A percentile compares a stretch with the other conserved stretches of the same genome.
Conservation (phyloP, 2,797 vertebrate species). For the Kryptolebias ocellatus region DNA sequence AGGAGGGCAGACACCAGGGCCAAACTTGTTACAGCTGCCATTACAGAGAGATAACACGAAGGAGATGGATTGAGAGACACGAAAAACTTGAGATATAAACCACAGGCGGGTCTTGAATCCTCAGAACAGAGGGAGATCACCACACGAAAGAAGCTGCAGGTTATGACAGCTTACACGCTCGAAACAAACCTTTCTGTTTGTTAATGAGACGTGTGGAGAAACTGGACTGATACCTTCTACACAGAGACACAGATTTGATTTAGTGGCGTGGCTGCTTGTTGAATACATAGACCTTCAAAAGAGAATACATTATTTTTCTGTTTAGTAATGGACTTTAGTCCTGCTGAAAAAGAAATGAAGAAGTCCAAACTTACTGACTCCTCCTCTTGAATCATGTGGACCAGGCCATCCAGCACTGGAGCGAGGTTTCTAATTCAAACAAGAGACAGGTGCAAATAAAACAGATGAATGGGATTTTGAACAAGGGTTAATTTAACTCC, state of each 20-base stretch:
- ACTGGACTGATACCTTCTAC: not conserved
- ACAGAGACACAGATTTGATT: too few species aligned
- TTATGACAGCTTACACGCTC: not conserved
- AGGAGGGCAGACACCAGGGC: conserved; percentile 19
- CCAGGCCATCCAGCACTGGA: conserved; percentile 94
- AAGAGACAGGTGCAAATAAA: not conserved
- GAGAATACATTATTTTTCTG: too few species aligned
- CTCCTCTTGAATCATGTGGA: conserved; percentile 98
- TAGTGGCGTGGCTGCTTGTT: too few species aligned
- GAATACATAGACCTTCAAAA: too few species aligned
- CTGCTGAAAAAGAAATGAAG: conserved; percentile 15
- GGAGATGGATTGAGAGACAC: conserved; percentile 21
- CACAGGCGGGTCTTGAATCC: not conserved
- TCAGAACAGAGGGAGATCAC: not conserved
- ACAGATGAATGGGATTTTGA: too few species aligned
- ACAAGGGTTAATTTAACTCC: not conserved
- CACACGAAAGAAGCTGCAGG: not conserved
- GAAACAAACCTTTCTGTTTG: not conserved
- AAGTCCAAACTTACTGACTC: conserved; percentile 89
- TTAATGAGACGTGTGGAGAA: not conserved
- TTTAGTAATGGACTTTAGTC: not conserved
- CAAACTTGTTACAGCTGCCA: conserved; percentile 46
- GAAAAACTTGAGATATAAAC: not conserved
- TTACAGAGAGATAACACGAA: conserved; percentile 40
- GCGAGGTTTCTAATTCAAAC: conserved; percentile 87